These are phyloP conservation scores for Dicaeum eximium DNA, from an alignment of 2,113 vertebrate species.

Conservation along the genomic window DNA sequence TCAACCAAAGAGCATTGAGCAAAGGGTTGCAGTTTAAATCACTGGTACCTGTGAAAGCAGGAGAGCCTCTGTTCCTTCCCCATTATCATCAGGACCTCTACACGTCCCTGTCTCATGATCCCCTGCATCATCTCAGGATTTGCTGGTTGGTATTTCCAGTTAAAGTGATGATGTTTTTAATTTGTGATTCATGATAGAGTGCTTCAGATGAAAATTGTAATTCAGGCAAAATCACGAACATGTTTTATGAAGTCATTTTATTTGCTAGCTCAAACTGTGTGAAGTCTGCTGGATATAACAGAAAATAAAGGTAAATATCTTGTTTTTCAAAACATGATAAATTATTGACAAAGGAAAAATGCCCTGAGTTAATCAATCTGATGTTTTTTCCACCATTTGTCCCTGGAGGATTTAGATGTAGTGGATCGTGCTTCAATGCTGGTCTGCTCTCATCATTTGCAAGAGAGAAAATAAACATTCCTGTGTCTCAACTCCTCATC, in stretches of 20 bases:
- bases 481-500: background rate
- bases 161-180: background rate
- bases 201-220: background rate
- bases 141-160: background rate
- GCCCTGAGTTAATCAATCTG: background rate
- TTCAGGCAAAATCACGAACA: background rate
- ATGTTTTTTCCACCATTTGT: background rate
- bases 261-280: background rate
- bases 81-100: background rate
- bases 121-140: background rate
- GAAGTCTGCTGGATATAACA: background rate
- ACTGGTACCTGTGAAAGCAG: background rate
- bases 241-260: background rate
- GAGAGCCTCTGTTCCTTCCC: background rate
- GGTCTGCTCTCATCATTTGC: background rate
- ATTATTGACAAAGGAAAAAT: constrained; percentile 1
- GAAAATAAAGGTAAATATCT: background rate
- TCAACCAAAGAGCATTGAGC: background rate
- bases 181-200: background rate
- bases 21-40: background rate
- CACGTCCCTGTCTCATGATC: background rate
- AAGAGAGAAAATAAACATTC: constrained; percentile 35
- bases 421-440: background rate
- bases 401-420: background rate
- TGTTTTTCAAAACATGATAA: background rate